Evolutionary conservation across 2,113 vertebrate species (phyloP).

Genomic region (Hyaena hyaena): DNA sequence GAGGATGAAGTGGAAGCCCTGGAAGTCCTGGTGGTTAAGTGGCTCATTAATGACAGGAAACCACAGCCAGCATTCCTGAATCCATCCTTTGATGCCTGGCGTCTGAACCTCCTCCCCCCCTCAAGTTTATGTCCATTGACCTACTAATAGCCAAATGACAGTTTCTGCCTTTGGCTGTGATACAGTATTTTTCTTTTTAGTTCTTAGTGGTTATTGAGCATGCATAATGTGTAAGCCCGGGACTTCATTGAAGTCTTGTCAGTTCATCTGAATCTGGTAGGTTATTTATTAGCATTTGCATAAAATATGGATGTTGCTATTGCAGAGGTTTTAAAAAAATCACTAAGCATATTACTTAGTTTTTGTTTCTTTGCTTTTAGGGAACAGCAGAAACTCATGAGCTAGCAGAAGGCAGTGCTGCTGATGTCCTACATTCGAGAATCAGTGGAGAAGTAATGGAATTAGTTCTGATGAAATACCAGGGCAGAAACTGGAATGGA

Average conservation of each 20-base stretch:
- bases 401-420: constrained; percentile 90
- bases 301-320: neutral
- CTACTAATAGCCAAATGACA: neutral
- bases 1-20: neutral
- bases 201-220: neutral
- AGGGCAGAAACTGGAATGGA: constrained; percentile 94
- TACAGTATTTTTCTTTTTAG: constrained; percentile 16
- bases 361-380: constrained; percentile 82
- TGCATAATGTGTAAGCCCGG: neutral
- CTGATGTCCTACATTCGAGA: constrained; percentile 92
- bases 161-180: neutral
- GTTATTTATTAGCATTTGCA: neutral
- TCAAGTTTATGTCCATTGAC: neutral
- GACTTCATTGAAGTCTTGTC: neutral
- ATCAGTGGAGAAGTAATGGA: constrained; percentile 91
- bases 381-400: constrained; percentile 90
- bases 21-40: neutral
- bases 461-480: constrained; percentile 91
- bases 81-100: neutral
- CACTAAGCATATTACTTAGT: neutral
- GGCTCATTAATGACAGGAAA: neutral
- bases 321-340: neutral
- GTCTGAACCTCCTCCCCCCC: too few relatives aligned
- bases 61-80: neutral
- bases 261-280: neutral